These are phyloP conservation scores for Drosophila lowei DNA, from an alignment of 1,140 invertebrate species.

Conservation along the genomic window DNA sequence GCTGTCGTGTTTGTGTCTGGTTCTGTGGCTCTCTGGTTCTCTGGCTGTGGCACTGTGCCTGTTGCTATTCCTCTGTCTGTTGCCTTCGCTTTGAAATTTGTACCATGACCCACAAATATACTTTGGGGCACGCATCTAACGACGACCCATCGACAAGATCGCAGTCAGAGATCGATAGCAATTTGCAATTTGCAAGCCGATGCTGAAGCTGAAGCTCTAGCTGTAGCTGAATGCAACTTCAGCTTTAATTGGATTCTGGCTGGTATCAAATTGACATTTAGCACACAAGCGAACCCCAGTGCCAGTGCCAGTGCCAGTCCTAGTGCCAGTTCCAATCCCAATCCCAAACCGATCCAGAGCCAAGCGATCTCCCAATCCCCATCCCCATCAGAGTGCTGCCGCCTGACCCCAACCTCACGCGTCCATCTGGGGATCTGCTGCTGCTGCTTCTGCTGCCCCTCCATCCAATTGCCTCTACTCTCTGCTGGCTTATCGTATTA, in stretches of 20 bases:
- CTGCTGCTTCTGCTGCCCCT: conserved; percentile 6
- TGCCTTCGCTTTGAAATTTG: conserved; percentile 54
- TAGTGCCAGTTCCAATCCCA: neutral
- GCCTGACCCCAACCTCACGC: conserved; percentile 74
- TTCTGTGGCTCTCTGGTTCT: no score
- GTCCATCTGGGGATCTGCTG: conserved; percentile 32
- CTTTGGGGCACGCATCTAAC: conserved; percentile 71
- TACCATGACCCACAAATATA: conserved; percentile 80
- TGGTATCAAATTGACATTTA: conserved; percentile 79
- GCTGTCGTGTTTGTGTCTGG: conserved; percentile 55
- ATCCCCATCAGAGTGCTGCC: conserved; percentile 21
- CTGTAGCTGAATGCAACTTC: conserved; percentile 47
- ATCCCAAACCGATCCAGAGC: conserved; percentile 10
- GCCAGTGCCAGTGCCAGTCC: neutral
- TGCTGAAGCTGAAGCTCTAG: neutral
- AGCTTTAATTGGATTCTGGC: conserved; percentile 74
- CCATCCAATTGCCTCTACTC: conserved; percentile 39
- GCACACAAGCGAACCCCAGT: conserved; percentile 49
- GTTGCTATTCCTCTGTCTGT: conserved; percentile 2
- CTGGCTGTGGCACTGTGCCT: no score
- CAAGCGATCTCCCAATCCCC: conserved; percentile 8
- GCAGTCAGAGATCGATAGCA: conserved; percentile 54
- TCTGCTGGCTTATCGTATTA: conserved; percentile 71
- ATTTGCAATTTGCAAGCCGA: conserved; percentile 64
- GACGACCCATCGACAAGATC: conserved; percentile 54